Conservation (phyloP, 2,888 invertebrate species). For the Tenthredo mesomela region DNA sequence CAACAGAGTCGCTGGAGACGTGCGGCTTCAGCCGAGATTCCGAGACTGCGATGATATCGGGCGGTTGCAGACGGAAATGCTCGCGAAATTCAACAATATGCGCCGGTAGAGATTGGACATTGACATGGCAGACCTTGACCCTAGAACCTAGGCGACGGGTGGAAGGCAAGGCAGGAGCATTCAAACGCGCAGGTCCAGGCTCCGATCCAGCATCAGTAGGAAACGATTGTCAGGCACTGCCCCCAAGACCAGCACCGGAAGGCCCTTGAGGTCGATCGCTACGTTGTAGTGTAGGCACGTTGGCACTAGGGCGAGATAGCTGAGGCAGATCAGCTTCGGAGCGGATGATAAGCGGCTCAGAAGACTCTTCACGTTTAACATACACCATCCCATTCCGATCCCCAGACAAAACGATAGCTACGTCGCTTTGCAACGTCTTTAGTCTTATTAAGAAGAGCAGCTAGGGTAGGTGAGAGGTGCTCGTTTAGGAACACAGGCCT, state of each 20-base stretch:
- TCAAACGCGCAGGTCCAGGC: too few relatives aligned
- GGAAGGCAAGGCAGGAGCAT: too few relatives aligned
- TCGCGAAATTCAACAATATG: background rate
- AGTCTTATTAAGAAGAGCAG: too few relatives aligned
- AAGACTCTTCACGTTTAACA: background rate
- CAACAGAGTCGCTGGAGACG: too few relatives aligned
- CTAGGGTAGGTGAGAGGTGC: background rate
- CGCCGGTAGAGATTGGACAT: too few relatives aligned
- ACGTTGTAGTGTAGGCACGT: background rate
- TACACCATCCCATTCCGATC: too few relatives aligned
- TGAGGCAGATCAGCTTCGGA: background rate
- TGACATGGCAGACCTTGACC: background rate
- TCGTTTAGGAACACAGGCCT: background rate
- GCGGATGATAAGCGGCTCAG: background rate
- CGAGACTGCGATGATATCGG: conserved; percentile 5
- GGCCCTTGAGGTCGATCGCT: background rate
- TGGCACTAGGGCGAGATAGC: background rate
- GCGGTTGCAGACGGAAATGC: background rate
- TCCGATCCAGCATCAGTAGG: background rate
- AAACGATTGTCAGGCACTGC: background rate
- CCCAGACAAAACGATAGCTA: too few relatives aligned
- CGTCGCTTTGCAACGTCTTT: too few relatives aligned
- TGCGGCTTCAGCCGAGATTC: too few relatives aligned
- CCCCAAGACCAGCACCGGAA: background rate
- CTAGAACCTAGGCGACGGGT: background rate